Conservation (phyloP, 2,113 vertebrate species). For the Seriola aureovittata region DNA sequence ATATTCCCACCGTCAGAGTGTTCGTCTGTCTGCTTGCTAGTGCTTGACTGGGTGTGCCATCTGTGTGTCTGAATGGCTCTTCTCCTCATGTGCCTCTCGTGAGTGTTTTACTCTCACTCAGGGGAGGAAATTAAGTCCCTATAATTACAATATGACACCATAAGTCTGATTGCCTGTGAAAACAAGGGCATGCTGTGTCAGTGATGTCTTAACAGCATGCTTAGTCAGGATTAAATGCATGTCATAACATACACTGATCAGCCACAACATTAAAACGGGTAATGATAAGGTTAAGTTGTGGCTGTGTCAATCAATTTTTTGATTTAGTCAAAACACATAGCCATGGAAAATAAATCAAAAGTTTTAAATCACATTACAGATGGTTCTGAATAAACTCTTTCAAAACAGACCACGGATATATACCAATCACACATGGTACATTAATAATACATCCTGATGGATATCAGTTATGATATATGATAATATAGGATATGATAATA, state of each 20-base stretch:
- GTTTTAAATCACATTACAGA: too few relatives aligned
- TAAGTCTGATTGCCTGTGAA: conserved; percentile 8
- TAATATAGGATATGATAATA: too few relatives aligned
- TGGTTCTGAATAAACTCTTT: too few relatives aligned
- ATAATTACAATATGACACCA: not conserved
- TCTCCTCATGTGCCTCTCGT: not conserved
- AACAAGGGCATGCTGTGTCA: not conserved
- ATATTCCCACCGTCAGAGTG: conserved; percentile 38
- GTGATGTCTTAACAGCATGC: not conserved
- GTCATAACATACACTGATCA: not conserved
- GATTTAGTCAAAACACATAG: too few relatives aligned
- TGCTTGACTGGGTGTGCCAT: conserved; percentile 46
- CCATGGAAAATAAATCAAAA: too few relatives aligned
- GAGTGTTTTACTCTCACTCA: conserved; percentile 30
- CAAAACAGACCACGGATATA: too few relatives aligned
- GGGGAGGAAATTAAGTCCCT: not conserved
- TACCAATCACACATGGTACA: too few relatives aligned
- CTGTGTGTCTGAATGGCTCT: conserved; percentile 46
- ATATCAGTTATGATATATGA: too few relatives aligned
- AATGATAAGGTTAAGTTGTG: too few relatives aligned
- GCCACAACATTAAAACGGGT: too few relatives aligned
- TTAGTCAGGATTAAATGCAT: not conserved
- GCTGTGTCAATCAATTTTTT: too few relatives aligned
- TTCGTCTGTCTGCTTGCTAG: conserved; percentile 35
- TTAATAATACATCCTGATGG: too few relatives aligned